A percentile compares a stretch with the other conserved stretches of the same genome.
Conservation (phyloP, 2,113 vertebrate genomes). For the Ammospiza nelsoni region DNA sequence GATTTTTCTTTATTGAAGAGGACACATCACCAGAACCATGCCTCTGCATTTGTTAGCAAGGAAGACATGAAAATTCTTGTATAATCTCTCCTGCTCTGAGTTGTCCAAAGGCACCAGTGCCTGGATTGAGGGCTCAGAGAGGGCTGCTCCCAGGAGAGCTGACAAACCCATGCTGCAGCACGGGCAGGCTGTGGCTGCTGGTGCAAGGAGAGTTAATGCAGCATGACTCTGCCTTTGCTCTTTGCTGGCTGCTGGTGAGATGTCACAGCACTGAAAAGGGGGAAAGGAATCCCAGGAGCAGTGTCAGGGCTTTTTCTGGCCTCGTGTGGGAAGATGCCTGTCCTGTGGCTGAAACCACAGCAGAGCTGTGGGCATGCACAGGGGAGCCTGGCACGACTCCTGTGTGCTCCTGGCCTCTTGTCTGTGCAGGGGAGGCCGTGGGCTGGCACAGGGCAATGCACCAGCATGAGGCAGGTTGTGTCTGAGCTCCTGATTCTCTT, state of each 20-base stretch:
- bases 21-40: fast-evolving
- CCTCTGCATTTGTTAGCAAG: not conserved
- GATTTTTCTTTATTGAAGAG: not conserved
- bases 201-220: not conserved
- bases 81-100: not conserved
- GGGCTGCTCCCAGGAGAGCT: not conserved
- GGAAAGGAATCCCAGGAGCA: not conserved
- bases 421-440: fast-evolving
- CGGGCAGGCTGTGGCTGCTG: not conserved
- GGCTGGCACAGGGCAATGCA: not conserved
- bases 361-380: not conserved
- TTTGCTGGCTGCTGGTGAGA: not conserved
- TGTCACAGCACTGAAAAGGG: not conserved
- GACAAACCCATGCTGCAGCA: not conserved
- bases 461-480: not conserved
- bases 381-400: not conserved
- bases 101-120: not conserved
- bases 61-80: not conserved
- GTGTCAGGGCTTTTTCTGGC: not conserved
- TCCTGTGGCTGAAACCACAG: not conserved
- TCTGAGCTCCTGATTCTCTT: not conserved
- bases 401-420: fast-evolving
- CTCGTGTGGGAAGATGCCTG: not conserved
- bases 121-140: not conserved
- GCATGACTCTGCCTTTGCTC: not conserved